A percentile compares a stretch with the other conserved stretches of the same genome.
These are phyloP conservation scores for Pegoplata infirma DNA, from an alignment of 2,888 invertebrate genomes.

Conservation along the genomic window DNA sequence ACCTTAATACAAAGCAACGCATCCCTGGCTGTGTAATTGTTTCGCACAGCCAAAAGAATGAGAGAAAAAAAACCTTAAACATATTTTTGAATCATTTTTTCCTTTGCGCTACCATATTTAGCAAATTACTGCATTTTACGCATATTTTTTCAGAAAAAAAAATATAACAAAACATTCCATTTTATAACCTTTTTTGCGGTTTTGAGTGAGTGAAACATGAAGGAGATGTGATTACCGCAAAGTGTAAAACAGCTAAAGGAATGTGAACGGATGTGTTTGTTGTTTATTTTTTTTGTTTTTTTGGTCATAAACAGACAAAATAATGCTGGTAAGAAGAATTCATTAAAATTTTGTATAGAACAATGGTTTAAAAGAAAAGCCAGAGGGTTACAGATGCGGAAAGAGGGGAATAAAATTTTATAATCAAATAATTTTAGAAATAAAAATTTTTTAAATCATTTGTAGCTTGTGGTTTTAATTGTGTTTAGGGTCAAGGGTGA, in stretches of 20 bases:
- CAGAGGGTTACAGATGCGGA: too few relatives aligned
- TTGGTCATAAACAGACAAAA: background rate
- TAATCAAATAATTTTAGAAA: too few relatives aligned
- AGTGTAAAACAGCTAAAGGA: constrained; percentile 53
- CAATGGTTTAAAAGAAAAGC: too few relatives aligned
- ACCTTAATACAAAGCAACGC: constrained; percentile 15
- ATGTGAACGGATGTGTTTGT: constrained; percentile 45
- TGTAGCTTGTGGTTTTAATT: too few relatives aligned
- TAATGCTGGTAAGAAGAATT: too few relatives aligned
- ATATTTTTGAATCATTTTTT: constrained; percentile 29
- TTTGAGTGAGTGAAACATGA: constrained; percentile 33
- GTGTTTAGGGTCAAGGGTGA: too few relatives aligned
- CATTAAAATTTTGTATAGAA: too few relatives aligned
- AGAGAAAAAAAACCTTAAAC: background rate
- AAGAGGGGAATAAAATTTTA: too few relatives aligned
- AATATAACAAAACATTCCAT: constrained; percentile 32
- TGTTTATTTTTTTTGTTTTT: too few relatives aligned
- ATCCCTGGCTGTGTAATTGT: constrained; percentile 43
- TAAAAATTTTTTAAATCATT: too few relatives aligned
- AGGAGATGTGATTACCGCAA: constrained; percentile 59
- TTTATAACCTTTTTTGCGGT: constrained; percentile 56
- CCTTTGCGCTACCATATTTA: constrained; percentile 67
- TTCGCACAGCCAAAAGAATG: constrained; percentile 54
- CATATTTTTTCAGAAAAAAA: constrained; percentile 50
- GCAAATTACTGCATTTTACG: constrained; percentile 73